A percentile compares a stretch with the other conserved stretches of the same genome.
Conservation (phyloP, 2,888 invertebrate genomes). For the Halictus quadricinctus region DNA sequence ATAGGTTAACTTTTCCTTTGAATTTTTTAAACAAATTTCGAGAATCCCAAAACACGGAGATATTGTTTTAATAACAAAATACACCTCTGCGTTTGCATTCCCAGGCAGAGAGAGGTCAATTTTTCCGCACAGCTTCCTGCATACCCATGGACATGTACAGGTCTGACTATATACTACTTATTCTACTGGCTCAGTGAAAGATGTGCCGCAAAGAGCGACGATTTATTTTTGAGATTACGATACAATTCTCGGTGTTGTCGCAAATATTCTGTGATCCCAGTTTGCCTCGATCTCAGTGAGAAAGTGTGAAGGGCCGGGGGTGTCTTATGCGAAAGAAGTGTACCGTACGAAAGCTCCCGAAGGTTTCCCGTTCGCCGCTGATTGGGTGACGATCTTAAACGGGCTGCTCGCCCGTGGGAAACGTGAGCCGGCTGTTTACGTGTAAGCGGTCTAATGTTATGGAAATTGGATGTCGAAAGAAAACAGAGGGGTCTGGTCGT, state of each 20-base stretch:
- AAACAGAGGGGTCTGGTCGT: constrained; percentile 71
- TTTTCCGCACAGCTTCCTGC: too few relatives aligned
- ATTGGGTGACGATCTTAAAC: constrained; percentile 57
- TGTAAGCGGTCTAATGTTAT: constrained; percentile 78
- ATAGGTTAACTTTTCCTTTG: neutral
- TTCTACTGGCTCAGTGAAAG: neutral
- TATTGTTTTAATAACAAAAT: too few relatives aligned
- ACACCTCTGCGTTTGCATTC: too few relatives aligned
- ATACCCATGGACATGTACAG: too few relatives aligned
- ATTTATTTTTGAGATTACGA: too few relatives aligned
- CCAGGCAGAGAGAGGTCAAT: too few relatives aligned
- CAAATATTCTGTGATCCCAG: too few relatives aligned
- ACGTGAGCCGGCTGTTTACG: constrained; percentile 67
- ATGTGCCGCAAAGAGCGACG: too few relatives aligned
- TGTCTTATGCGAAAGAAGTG: constrained; percentile 27
- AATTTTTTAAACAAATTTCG: neutral
- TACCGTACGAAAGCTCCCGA: neutral
- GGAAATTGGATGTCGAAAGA: constrained; percentile 80
- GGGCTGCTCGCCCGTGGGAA: constrained; percentile 45
- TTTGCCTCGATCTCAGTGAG: neutral
- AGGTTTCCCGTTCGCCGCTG: constrained; percentile 30
- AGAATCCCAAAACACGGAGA: neutral
- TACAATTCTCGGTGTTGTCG: too few relatives aligned
- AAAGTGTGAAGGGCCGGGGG: neutral
- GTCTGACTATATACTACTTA: neutral